phyloP scores from a whole-genome alignment of 2,888 invertebrate genomes.

The Lasioglossum morio region DNA sequence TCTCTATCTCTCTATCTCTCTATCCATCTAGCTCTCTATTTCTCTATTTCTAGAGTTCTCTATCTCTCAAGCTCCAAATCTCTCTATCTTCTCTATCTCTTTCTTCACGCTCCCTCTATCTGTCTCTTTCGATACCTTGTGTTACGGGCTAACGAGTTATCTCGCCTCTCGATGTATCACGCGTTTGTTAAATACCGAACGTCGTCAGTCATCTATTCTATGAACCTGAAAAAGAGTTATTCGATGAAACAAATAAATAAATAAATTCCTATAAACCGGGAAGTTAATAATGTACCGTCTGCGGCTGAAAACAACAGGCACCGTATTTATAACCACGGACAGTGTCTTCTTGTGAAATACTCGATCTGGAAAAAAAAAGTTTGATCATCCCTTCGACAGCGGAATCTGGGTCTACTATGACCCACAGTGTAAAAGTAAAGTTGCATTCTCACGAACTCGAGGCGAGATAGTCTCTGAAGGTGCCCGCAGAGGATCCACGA shows the following conservation, averaged over 20 bases:
- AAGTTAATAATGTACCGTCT: too few relatives aligned
- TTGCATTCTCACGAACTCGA: background rate
- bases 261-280: too few relatives aligned
- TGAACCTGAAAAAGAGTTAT: background rate
- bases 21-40: background rate
- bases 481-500: background rate
- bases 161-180: slow-evolving; percentile 11
- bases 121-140: slow-evolving; percentile 1
- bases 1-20: background rate
- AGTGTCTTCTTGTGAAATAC: too few relatives aligned
- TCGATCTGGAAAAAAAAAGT: too few relatives aligned
- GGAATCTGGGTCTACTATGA: too few relatives aligned
- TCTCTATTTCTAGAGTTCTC: background rate
- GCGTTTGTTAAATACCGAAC: too few relatives aligned
- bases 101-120: background rate
- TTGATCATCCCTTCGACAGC: too few relatives aligned
- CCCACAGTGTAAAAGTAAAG: background rate
- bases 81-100: slow-evolving; percentile 24
- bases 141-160: slow-evolving; percentile 15
- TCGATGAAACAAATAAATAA: too few relatives aligned
- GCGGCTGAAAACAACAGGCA: too few relatives aligned
- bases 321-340: background rate
- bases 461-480: background rate
- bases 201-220: background rate
- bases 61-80: background rate